A percentile compares a stretch with the other conserved stretches of the same genome.
Evolutionary conservation across 2,888 invertebrate genomes (phyloP).

Genomic region (Octonoba sinensis): DNA sequence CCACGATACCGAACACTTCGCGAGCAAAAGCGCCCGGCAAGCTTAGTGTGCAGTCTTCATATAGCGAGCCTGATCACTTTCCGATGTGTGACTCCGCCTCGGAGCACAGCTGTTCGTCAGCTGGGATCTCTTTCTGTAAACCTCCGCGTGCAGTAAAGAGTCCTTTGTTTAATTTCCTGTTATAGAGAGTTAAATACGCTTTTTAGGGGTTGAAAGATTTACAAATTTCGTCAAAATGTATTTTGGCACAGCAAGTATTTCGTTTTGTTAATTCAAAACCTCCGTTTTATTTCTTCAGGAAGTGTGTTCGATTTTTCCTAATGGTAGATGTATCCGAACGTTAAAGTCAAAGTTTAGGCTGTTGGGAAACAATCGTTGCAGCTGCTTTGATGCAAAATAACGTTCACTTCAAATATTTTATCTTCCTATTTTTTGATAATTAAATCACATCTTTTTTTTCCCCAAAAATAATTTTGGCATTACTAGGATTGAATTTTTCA

Average conservation of each 20-base stretch:
- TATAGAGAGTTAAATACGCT: background rate
- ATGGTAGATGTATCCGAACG: conserved; percentile 42
- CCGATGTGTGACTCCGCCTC: conserved; percentile 52
- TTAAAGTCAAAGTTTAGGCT: conserved; percentile 51
- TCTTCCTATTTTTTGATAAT: background rate
- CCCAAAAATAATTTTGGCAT: too few relatives aligned
- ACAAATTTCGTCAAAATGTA: too few relatives aligned
- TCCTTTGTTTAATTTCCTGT: conserved; percentile 53
- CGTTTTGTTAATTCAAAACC: too few relatives aligned
- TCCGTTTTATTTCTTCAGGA: conserved; percentile 1
- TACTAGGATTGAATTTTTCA: background rate
- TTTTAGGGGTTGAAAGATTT: too few relatives aligned
- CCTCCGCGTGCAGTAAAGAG: conserved; percentile 31
- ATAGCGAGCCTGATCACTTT: conserved; percentile 61
- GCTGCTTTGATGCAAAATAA: conserved; percentile 22
- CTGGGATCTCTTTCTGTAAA: conserved; percentile 32
- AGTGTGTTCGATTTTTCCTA: conserved; percentile 51
- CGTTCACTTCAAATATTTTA: background rate
- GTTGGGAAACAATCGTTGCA: conserved; percentile 31
- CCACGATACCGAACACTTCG: conserved; percentile 33
- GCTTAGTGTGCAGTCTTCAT: conserved; percentile 29
- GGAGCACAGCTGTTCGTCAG: conserved; percentile 56
- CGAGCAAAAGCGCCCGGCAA: conserved; percentile 49
- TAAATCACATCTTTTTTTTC: too few relatives aligned
- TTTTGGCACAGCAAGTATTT: too few relatives aligned